Evolutionary conservation across 2,113 vertebrate species (phyloP), one percentile per base, ranked within the genome.

Genomic region (Catagonus wagneri): DNA sequence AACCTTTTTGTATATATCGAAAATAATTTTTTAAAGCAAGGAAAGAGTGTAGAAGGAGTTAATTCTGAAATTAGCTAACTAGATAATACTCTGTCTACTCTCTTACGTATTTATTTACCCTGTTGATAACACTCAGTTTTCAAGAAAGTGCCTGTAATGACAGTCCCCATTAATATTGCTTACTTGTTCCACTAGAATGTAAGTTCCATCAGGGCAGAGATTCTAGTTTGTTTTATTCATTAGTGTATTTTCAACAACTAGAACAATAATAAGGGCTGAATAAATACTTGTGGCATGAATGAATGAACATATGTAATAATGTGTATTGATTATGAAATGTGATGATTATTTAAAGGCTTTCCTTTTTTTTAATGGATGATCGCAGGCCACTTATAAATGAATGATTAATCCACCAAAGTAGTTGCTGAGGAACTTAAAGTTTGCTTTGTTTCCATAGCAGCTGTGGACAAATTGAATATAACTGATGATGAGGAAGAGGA

Each of bases 401-500:
- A 66, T 89, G 58, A 94, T 52, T 94, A 58, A 94, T 94, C 75
- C 86, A 83, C n/a, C 52, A 72, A 65, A 87, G 7, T 97, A 61
- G 96, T 93, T 95, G 50, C 71, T 93, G 23, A 91, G 76, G 58
- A 96, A 95, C 63, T 95, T 93, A 97, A 94, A 97, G 60, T 89
- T 96, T 89, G 84, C 89, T 93, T 97, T 96, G 89, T 98, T 93
- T 97, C 98, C 93, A 54, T 98, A 98, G 98, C 92, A 96, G 61
- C 98, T 94, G 98, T 98, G 79, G 99, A 99, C 93, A 99, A 98
- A 94, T 94, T 97, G 0, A 69, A 97, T 90, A 96, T 63, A 86
- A 96, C 98, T 63, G 99, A 99, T 94, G 99, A 99, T 16, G 39
- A 97, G 6, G 91, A 95, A 34, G 98, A 98, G 87, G 99, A 99